These are phyloP conservation scores for Apodemus agrarius DNA, from an alignment of 2,797 vertebrate species.

Conservation along the genomic window DNA sequence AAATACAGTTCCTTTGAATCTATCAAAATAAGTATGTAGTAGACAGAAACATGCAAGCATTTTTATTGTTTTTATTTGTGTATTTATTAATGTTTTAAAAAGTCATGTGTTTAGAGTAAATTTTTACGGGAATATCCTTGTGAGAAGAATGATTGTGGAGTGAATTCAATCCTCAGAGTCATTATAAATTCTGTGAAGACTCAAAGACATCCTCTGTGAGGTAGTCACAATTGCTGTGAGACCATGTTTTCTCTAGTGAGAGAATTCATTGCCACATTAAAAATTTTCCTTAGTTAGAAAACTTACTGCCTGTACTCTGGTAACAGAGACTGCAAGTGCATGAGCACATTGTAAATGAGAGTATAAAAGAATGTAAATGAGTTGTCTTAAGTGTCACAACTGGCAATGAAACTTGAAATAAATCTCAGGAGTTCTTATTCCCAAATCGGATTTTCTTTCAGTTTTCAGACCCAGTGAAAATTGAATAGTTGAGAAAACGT, in stretches of 20 bases:
- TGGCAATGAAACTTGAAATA: constrained; percentile 71
- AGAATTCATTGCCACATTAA: constrained; percentile 66
- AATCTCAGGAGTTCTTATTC: constrained; percentile 66
- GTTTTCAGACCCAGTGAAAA: constrained; percentile 69
- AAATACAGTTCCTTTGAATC: background rate
- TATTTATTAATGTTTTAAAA: constrained; percentile 39
- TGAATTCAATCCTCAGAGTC: background rate
- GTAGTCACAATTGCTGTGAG: background rate
- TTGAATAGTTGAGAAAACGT: constrained; percentile 76
- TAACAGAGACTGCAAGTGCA: constrained; percentile 61
- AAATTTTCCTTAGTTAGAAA: constrained; percentile 64
- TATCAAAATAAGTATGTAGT: background rate
- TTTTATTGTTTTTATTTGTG: background rate
- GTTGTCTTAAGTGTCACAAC: constrained; percentile 70
- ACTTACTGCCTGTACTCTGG: constrained; percentile 56
- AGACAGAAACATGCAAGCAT: background rate
- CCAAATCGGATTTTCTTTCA: constrained; percentile 63
- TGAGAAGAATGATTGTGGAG: background rate
- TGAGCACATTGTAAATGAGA: constrained; percentile 67
- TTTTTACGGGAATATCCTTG: background rate
- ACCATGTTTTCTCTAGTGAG: constrained; percentile 28
- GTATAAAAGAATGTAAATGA: constrained; percentile 76
- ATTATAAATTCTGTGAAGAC: background rate
- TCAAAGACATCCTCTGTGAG: background rate
- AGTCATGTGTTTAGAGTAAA: background rate